Conservation (phyloP, 2,113 vertebrate genomes). For the Corythornis cristatus region DNA sequence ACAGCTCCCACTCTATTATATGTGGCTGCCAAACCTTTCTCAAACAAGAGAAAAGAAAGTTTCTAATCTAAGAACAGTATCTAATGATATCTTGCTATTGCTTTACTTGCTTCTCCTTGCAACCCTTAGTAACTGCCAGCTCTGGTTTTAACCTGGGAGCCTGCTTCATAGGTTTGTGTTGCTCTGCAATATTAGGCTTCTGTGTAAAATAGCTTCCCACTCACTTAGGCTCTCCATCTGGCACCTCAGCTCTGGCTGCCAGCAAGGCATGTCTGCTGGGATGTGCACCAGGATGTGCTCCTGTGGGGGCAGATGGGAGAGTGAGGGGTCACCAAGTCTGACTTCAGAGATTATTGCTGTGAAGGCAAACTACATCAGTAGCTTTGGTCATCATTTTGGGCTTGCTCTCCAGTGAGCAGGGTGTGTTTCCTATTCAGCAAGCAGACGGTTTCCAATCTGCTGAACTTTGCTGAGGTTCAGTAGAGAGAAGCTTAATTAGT, state of each 20-base stretch:
- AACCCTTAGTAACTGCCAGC: neutral
- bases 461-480: neutral
- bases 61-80: neutral
- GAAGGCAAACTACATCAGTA: neutral
- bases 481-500: neutral
- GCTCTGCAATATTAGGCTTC: neutral
- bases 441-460: neutral
- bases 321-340: neutral
- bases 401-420: neutral
- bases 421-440: neutral
- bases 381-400: neutral
- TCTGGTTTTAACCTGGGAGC: neutral
- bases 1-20: neutral
- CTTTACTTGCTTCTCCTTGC: neutral
- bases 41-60: neutral
- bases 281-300: neutral
- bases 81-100: neutral
- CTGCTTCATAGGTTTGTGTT: neutral
- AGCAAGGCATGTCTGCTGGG: neutral
- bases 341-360: slow-evolving; percentile 23
- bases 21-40: neutral
- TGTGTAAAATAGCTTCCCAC: neutral
- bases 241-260: neutral
- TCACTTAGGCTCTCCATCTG: neutral
- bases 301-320: neutral